Base-by-base conservation (phyloP, 2,113 vertebrate species). In the Cavia porcellus region DNA sequence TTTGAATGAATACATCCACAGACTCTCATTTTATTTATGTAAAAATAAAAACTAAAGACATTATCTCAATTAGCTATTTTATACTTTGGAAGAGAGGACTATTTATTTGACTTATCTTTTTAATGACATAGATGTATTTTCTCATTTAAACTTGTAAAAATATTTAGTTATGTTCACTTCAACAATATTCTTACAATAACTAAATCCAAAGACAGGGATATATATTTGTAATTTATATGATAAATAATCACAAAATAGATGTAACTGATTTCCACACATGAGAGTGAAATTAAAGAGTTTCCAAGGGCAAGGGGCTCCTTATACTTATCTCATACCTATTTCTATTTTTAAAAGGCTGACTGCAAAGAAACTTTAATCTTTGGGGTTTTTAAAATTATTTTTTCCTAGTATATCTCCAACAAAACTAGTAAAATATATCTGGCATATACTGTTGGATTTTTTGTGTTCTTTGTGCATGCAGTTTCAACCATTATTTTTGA, bases 401-500 rank as follows among this genome's bases (percentile, higher is more conserved):
- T 57, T n/a, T 0, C 30, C 74, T 47, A 74, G 1, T 50, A 86
- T 47, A 42, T 92, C 64, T 89, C 87, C n/a, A 96, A 80, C 96
- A 82, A 95, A 97, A 95, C 70, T 64, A 84, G 28, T 94, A 92
- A 98, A 94, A 75, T 64, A 72, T 86, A 95, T 57, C 94, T 95
- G 92, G 45, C 77, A 97, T 32, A 96, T 38, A 97, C 52, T 92
- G 87, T 96, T 97, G 94, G 72, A 25, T 64, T n/a, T 85, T 97
- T 50, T 28, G 57, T 97, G 92, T 98, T 98, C 90, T 97, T 94
- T 96, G 32, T 96, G 68, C 97, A 85, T 97, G 97, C 70, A 20
- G 85, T 97, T 98, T 98, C 97, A 96, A 90, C 92, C 96, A 98
- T 98, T 98, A 98, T 96, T 98, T 99, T 98, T 98, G 98, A 98